These are phyloP conservation scores for Drosophila fuyamai DNA, from an alignment of 1,140 invertebrate genomes.

Conservation along the genomic window DNA sequence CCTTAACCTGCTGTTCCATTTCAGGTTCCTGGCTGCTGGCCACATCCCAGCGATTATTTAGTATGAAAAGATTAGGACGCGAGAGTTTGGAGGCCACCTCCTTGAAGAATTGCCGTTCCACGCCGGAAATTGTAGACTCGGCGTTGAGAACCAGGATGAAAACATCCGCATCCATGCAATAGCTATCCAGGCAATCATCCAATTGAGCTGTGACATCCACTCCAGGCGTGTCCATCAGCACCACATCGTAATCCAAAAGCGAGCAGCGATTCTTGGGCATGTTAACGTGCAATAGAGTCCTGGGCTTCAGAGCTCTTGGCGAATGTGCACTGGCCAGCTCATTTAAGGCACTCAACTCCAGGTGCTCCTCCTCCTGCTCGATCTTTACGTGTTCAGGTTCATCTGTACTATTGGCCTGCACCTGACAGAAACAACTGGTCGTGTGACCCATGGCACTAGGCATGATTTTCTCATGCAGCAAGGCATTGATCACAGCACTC, in stretches of 20 bases:
- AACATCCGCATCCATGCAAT: conserved; percentile 99
- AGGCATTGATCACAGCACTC: conserved; percentile 99
- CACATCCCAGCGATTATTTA: conserved; percentile 99
- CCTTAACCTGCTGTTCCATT: conserved; percentile 93
- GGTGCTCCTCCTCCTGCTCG: conserved; percentile 87
- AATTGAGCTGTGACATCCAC: conserved; percentile 99
- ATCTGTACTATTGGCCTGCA: conserved; percentile 94
- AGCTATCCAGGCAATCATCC: conserved; percentile 99
- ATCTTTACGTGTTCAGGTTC: conserved; percentile 89
- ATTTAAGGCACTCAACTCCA: conserved; percentile 86
- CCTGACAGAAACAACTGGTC: conserved; percentile 99
- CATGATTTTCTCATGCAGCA: conserved; percentile 98
- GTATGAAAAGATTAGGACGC: conserved; percentile 99
- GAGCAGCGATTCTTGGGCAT: conserved; percentile 98
- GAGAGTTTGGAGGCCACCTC: conserved; percentile 98
- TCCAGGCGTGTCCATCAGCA: conserved; percentile 98
- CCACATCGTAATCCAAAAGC: conserved; percentile 97
- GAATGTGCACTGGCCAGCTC: conserved; percentile 94
- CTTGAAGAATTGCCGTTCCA: conserved; percentile 99
- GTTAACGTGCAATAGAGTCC: conserved; percentile 93
- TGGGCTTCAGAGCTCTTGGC: conserved; percentile 88
- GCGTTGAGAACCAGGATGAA: conserved; percentile 99
- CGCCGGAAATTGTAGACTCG: conserved; percentile 92
- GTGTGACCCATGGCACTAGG: conserved; percentile 99
- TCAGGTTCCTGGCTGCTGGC: conserved; percentile 96